Base-by-base conservation (phyloP, 1,140 invertebrate species). In the Pentalonia nigronervosa region DNA sequence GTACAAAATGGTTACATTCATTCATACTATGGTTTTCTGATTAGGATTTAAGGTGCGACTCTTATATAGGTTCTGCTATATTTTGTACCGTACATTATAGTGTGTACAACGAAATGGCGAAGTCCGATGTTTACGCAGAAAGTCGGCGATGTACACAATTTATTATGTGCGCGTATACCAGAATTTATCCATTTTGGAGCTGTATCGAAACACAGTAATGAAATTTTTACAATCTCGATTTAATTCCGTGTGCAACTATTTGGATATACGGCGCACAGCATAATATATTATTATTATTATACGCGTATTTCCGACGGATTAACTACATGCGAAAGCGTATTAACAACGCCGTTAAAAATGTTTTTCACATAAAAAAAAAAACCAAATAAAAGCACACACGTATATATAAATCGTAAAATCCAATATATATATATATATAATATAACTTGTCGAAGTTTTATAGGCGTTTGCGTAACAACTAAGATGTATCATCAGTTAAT, bases 271-370 rank as follows among this genome's bases (percentile, higher is more conserved):
- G n/a, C 60, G 30, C 60, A n/a, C 60, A n/a, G 30, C n/a, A 14
- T 76, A 76, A 76, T 76, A 17, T 76, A 76, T 76, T 76, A 67
- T 67, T 76, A 67, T 67, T 67, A 76, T 84, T 45, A 25, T 84
- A 84, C 36, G 23, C 2, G 83, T 84, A 84, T 84, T 84, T 84
- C 83, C 83, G 83, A 23, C 21, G 83, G 36, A 84, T 84, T 84
- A 84, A 84, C 83, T 45, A 30, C 83, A 17, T 41, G 20, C 36
- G 83, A 23, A 84, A 84, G 36, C 36, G 83, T 41, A 41, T 84
- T 84, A 84, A 84, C 36, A 53, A 34, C 47, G 17, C 30, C 30
- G 36, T 89, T 53, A 53, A 34, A 53, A 34, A 53, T 89, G n/a
- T 34, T 41, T 84, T 84, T 36, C 36, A 7, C 34, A 45, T 84